Conservation (phyloP, 2,888 invertebrate species). For the Syrista parreyssii region DNA sequence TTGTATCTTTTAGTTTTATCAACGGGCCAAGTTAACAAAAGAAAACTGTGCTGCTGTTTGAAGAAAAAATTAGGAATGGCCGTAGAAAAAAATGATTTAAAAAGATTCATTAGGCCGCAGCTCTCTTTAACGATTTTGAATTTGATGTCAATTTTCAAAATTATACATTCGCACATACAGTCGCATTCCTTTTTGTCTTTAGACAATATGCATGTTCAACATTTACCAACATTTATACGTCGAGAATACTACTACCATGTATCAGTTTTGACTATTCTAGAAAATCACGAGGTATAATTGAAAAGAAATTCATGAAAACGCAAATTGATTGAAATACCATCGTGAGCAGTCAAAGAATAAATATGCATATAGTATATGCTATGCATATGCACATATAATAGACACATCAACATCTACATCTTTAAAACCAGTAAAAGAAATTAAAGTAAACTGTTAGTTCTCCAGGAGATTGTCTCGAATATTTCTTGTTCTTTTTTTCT, state of each 20-base stretch:
- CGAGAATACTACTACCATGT: not conserved
- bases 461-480: not conserved
- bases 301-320: not conserved
- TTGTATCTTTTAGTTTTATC: not conserved
- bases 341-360: not conserved
- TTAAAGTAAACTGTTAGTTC: not conserved
- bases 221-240: not conserved
- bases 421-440: not conserved
- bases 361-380: not conserved
- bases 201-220: not conserved
- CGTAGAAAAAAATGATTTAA: constrained; percentile 33
- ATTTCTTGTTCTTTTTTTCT: not conserved
- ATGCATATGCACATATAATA: not conserved
- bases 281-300: not conserved
- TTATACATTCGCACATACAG: not conserved
- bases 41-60: too few species aligned
- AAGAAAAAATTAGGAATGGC: constrained; percentile 18
- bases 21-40: not conserved
- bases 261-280: not conserved
- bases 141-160: not conserved
- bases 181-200: not conserved
- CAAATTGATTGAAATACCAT: not conserved
- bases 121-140: constrained; percentile 11
- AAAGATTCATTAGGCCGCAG: constrained; percentile 36
- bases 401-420: not conserved